These are phyloP conservation scores for Matsumyia berberina DNA, from an alignment of 2,888 invertebrate genomes.

Conservation along the genomic window DNA sequence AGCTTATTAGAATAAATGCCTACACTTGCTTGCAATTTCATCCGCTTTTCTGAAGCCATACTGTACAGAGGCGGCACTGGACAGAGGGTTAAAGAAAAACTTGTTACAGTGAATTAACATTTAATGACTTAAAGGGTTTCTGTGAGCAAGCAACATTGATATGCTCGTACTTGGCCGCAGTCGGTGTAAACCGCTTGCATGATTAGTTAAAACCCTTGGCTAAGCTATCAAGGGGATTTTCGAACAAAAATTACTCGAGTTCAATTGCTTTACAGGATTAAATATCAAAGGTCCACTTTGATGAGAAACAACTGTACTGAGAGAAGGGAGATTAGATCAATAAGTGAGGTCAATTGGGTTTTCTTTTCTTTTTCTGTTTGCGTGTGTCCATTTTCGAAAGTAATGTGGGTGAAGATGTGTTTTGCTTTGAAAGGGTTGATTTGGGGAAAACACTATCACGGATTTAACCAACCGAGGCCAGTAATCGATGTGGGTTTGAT, in stretches of 20 bases:
- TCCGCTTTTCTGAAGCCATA: conserved; percentile 70
- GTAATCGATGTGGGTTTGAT: conserved; percentile 60
- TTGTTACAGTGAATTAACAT: conserved; percentile 74
- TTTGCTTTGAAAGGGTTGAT: conserved; percentile 49
- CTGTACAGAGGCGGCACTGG: conserved; percentile 28
- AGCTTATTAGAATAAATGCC: conserved; percentile 73
- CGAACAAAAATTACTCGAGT: conserved; percentile 72
- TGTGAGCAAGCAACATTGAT: conserved; percentile 6
- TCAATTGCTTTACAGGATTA: conserved; percentile 75
- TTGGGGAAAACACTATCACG: conserved; percentile 41
- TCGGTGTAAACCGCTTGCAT: conserved; percentile 70
- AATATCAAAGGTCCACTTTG: conserved; percentile 72
- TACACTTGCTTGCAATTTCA: conserved; percentile 70
- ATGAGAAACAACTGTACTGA: background rate
- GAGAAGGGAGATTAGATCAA: conserved; percentile 54
- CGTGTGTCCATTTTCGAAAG: conserved; percentile 63
- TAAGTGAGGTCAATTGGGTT: conserved; percentile 75
- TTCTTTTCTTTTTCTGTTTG: conserved; percentile 36
- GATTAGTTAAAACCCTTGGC: conserved; percentile 71
- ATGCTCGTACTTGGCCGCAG: conserved; percentile 22
- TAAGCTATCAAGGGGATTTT: conserved; percentile 69
- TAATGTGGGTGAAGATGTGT: conserved; percentile 53
- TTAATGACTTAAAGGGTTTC: conserved; percentile 74
- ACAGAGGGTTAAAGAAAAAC: conserved; percentile 41
- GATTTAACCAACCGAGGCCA: conserved; percentile 53